Evolutionary conservation across 2,113 vertebrate species (phyloP).

Genomic region (Colistium nudipinnis): DNA sequence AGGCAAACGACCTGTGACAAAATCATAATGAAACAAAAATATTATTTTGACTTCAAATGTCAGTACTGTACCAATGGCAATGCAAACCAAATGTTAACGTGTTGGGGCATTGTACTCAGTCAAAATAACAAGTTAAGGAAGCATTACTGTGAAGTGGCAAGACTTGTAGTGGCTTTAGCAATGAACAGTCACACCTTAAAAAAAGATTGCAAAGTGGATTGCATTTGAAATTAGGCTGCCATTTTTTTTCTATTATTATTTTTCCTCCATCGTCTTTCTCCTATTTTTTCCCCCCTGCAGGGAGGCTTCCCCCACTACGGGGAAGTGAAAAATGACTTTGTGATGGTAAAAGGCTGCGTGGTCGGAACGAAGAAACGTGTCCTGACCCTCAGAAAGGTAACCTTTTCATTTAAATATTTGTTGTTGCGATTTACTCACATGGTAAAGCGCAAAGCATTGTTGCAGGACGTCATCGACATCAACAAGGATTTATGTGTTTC

Average conservation of each 20-base stretch:
- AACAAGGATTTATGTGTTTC: neutral
- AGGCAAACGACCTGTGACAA: constrained; percentile 12
- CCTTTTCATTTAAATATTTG: neutral
- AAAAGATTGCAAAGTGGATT: neutral
- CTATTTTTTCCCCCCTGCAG: constrained; percentile 63
- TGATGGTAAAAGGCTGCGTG: constrained; percentile 97
- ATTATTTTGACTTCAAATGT: neutral
- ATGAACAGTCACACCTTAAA: too few relatives aligned
- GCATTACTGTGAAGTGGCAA: neutral
- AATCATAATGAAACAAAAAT: neutral
- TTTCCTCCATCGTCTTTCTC: neutral
- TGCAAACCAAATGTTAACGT: neutral
- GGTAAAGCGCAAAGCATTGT: neutral
- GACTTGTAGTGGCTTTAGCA: neutral
- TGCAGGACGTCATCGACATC: neutral
- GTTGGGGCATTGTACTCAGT: neutral
- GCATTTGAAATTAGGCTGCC: too few relatives aligned
- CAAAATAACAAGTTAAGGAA: neutral
- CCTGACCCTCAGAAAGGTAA: constrained; percentile 94
- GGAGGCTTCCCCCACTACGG: constrained; percentile 96
- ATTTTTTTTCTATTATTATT: too few relatives aligned
- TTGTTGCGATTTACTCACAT: neutral
- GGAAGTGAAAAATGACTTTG: constrained; percentile 95
- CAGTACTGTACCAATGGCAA: neutral
- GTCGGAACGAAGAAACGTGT: constrained; percentile 94